Evolutionary conservation across 2,797 vertebrate genomes (phyloP), one percentile per base, ranked within the genome.

Genomic region (Cichlasoma orientale): DNA sequence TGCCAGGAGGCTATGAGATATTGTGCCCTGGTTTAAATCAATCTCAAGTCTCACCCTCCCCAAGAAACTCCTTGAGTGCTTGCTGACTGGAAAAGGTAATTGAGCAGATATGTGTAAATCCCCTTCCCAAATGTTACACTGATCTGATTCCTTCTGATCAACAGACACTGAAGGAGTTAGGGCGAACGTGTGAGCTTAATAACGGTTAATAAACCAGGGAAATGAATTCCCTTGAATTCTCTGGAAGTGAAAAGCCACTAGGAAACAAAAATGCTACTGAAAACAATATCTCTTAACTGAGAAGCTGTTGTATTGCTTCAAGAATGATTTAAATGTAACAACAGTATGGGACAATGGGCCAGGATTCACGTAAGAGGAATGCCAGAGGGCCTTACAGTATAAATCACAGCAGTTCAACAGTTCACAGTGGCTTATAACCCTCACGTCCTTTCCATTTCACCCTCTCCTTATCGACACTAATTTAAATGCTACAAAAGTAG

Each of bases 271-370:
- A 68, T 29, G 63, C 11, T 68, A 50, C 44, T 52, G 73, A 80
- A 83, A 78, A 85, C 77, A 83, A 73, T 23, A 88, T 91, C 77
- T 79, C 74, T 86, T 79, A 58, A 84, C 76, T 66, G 72, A 84
- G 77, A 82, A 70, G 29, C 80, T 86, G 85, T 69, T 76, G 70
- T 81, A 72, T 47, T 74, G 84, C 84, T 82, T 82, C 72, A 85
- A 82, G 68, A 84, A 85, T 86, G 87, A 79, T 77, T 88, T 90
- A 78, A 82, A 92, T 85, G 87, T 88, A 82, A 90, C 86, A 92
- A 94, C 88, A 91, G 82, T 89, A 92, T 94, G 94, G 90, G 90
- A 70, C 89, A 87, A 93, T 94, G 91, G 89, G 90, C 91, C 88
- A 91, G 93, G 95, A 92, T 88, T 91, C 89, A 91, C 41, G 82